These are phyloP conservation scores for Amblyopsis hoosieri DNA, from an alignment of 2,797 vertebrate species.

Conservation along the genomic window DNA sequence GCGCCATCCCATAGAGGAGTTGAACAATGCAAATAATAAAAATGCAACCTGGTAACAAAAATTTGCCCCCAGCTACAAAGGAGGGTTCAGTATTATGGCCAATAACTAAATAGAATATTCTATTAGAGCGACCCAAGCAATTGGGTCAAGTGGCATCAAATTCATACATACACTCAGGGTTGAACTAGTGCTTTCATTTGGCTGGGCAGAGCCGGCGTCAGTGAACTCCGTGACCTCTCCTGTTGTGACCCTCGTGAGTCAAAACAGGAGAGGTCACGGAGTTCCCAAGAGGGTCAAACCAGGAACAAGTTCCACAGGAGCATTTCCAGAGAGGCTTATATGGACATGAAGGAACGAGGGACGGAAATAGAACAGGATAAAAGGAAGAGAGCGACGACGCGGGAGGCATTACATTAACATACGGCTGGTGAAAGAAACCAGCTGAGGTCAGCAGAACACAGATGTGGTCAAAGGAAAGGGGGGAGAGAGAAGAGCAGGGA, in stretches of 20 bases:
- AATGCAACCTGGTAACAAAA: slow-evolving; percentile 50
- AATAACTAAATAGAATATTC: slow-evolving; percentile 42
- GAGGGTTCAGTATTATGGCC: slow-evolving; percentile 52
- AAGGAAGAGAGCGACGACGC: slow-evolving; percentile 11
- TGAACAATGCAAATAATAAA: not conserved
- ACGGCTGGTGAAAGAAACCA: slow-evolving; percentile 24
- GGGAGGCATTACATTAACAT: slow-evolving; percentile 30
- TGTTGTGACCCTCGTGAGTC: too few relatives aligned
- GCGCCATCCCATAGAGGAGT: too few relatives aligned
- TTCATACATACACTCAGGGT: slow-evolving; percentile 21
- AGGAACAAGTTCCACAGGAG: slow-evolving; percentile 1
- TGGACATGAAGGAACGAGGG: slow-evolving; percentile 5
- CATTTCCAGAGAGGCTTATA: not conserved
- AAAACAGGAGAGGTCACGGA: too few relatives aligned
- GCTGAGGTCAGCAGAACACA: slow-evolving; percentile 4
- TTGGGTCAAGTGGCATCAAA: slow-evolving; percentile 27
- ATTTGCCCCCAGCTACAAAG: slow-evolving; percentile 30
- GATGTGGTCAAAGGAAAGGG: slow-evolving; percentile 7
- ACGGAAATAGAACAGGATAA: not conserved
- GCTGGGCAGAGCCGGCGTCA: slow-evolving; percentile 6
- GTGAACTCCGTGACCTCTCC: slow-evolving; percentile 6
- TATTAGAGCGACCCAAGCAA: slow-evolving; percentile 28
- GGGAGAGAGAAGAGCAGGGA: not conserved
- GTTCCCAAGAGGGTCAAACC: too few relatives aligned
- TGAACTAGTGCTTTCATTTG: slow-evolving; percentile 13